Percentiles rank a stretch among this genome's conserved stretches.
These are phyloP conservation scores for Calliscelio sp. DNA, from an alignment of 2,888 invertebrate genomes.

Conservation along the genomic window DNA sequence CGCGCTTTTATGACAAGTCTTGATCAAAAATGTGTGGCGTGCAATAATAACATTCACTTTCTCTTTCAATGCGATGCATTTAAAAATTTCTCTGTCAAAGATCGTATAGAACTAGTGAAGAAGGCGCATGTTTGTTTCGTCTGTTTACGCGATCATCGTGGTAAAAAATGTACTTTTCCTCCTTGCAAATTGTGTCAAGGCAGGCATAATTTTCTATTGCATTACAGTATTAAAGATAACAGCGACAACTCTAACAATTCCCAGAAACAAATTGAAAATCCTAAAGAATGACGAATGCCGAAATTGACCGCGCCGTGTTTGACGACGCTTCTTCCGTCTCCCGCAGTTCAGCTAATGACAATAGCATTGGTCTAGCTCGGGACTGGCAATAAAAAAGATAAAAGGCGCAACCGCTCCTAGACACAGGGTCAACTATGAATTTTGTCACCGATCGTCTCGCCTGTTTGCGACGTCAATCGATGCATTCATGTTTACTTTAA, in stretches of 20 bases:
- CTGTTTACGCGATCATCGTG: slow-evolving; percentile 40
- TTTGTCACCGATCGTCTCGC: too few species aligned
- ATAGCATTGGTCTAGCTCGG: not conserved
- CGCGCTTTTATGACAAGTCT: not conserved
- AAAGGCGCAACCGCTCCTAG: not conserved
- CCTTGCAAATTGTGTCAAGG: not conserved
- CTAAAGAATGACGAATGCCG: slow-evolving; percentile 30
- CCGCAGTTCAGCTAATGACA: slow-evolving; percentile 2
- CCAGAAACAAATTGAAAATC: too few species aligned
- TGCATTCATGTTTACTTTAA: slow-evolving; percentile 1
- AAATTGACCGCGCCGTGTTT: too few species aligned
- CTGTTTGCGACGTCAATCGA: not conserved
- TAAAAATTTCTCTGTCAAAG: not conserved
- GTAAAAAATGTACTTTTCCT: slow-evolving; percentile 16
- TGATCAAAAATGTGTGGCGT: not conserved
- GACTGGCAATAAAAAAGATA: not conserved
- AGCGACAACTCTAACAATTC: too few species aligned
- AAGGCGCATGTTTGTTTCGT: slow-evolving; percentile 19
- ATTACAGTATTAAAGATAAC: too few species aligned
- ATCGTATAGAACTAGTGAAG: slow-evolving; percentile 11
- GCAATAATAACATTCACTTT: not conserved
- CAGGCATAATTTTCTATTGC: slow-evolving; percentile 20
- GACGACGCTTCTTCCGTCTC: not conserved
- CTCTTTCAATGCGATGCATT: slow-evolving; percentile 11
- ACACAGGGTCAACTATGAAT: not conserved